Evolutionary conservation across 2,797 vertebrate genomes (phyloP).

Genomic region (Poecilia wingei): DNA sequence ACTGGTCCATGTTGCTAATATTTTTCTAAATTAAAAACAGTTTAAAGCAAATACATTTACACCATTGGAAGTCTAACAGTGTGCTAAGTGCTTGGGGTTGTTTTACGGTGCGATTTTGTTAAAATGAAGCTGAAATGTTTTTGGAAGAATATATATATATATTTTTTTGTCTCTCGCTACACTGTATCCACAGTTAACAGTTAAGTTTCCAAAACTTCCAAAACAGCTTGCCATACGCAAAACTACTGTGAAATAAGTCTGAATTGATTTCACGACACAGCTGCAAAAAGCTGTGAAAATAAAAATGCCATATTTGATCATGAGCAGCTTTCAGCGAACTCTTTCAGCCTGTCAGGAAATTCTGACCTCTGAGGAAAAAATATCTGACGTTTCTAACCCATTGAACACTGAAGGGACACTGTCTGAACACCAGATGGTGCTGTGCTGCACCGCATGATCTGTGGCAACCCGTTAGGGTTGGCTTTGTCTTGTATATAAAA

Average conservation of each 20-base stretch:
- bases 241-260: slow-evolving; percentile 39
- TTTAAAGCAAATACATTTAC: not conserved
- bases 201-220: too few relatives aligned
- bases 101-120: not conserved
- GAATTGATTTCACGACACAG: not conserved
- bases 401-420: not conserved
- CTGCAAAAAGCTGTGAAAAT: not conserved
- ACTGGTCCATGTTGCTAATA: not conserved
- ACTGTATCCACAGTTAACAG: too few relatives aligned
- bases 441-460: slow-evolving; percentile 9
- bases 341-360: not conserved
- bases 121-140: not conserved
- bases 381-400: not conserved
- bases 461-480: not conserved
- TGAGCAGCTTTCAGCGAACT: not conserved
- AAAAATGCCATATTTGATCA: not conserved
- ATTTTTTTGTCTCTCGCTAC: slow-evolving; percentile 5
- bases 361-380: not conserved
- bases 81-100: not conserved
- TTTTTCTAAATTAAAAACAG: not conserved
- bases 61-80: not conserved
- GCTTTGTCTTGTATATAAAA: slow-evolving; percentile 7
- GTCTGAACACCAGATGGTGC: slow-evolving; percentile 51
- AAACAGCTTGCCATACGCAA: slow-evolving; percentile 5
- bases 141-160: not conserved